Base-by-base conservation (phyloP, 2,797 vertebrate genomes). In the Ficedula albicollis region DNA sequence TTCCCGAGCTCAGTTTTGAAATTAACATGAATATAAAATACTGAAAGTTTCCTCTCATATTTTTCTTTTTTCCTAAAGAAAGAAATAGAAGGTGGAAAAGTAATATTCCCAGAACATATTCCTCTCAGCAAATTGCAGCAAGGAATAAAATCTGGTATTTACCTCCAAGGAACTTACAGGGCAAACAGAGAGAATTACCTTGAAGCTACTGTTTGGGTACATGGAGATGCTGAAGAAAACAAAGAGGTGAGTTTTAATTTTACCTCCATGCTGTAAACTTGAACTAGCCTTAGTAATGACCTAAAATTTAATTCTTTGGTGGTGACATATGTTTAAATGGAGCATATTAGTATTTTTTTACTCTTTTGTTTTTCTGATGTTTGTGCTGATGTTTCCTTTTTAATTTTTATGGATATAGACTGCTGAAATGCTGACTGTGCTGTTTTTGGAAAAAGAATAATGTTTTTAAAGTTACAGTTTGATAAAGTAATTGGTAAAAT, bases 101-200 rank as follows among this genome's bases (percentile, higher is more conserved):
- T 99, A 70, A 96, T 99, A 95, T 99, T 99, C 97, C 98, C 98
- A 34, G 99, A 99, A 96, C 99, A 99, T 93, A 97, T 99, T 84
- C 99, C 99, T 22, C 98, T 99, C 56, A 99, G 99, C 96, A 99
- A 97, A 96, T 97, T 99, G 89, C 99, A 99, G 90, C 97, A 98
- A 56, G 99, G 99, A 69, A 99, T 99, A 95, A 99, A 99, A 97
- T 99, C 98, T 67, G 98, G 98, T 62, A 68, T 97, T 81, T 99
- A 99, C 84, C 96, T 99, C 58, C 99, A 99, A 98, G 99, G 99
- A 72, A 99, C 99, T 32, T 99, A 98, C 44, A 98, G 98, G 89
- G 99, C 99, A 91, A 99, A 98, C 97, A 98, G 99, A 87, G 99
- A 99, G 95, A 99, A 99, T 98, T 99, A 99, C 94, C 98, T 99